A percentile compares a stretch with the other conserved stretches of the same genome.
Conservation (phyloP, 2,888 invertebrate genomes). For the Rhingia campestris region DNA sequence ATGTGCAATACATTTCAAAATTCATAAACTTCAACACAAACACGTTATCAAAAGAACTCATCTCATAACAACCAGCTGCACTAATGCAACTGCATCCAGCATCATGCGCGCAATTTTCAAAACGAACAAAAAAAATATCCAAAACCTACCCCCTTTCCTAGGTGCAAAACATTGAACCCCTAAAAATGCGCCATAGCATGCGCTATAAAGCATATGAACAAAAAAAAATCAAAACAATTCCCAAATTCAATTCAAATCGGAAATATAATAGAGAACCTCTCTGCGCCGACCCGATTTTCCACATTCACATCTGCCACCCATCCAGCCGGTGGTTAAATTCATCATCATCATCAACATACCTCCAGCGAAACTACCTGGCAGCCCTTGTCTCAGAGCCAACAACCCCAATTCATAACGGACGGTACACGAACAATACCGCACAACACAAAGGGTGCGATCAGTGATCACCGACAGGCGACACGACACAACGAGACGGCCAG, state of each 20-base stretch:
- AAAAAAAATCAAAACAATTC: slow-evolving; percentile 62
- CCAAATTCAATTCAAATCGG: slow-evolving; percentile 71
- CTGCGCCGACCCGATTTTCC: background rate
- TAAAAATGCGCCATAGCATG: slow-evolving; percentile 53
- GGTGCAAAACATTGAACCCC: slow-evolving; percentile 69
- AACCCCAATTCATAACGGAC: slow-evolving; percentile 58
- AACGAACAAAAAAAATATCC: slow-evolving; percentile 7
- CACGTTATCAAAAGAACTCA: slow-evolving; percentile 45
- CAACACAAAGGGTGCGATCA: slow-evolving; percentile 46
- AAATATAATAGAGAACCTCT: slow-evolving; percentile 64
- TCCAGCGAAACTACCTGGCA: slow-evolving; percentile 71
- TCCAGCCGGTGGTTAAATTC: slow-evolving; percentile 72
- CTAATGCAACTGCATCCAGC: slow-evolving; percentile 62
- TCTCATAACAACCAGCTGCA: slow-evolving; percentile 52
- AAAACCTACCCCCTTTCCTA: slow-evolving; percentile 46
- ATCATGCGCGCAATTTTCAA: slow-evolving; percentile 63
- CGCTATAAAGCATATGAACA: slow-evolving; percentile 57
- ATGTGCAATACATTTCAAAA: slow-evolving; percentile 49
- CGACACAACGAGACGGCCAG: slow-evolving; percentile 57
- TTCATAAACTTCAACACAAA: slow-evolving; percentile 22
- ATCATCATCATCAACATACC: slow-evolving; percentile 46
- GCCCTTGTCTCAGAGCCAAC: slow-evolving; percentile 48
- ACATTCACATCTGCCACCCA: slow-evolving; percentile 71
- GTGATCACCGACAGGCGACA: slow-evolving; percentile 28
- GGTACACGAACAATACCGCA: slow-evolving; percentile 59